phyloP scores from a whole-genome alignment of 2,888 invertebrate species.

The Thera obeliscata region DNA sequence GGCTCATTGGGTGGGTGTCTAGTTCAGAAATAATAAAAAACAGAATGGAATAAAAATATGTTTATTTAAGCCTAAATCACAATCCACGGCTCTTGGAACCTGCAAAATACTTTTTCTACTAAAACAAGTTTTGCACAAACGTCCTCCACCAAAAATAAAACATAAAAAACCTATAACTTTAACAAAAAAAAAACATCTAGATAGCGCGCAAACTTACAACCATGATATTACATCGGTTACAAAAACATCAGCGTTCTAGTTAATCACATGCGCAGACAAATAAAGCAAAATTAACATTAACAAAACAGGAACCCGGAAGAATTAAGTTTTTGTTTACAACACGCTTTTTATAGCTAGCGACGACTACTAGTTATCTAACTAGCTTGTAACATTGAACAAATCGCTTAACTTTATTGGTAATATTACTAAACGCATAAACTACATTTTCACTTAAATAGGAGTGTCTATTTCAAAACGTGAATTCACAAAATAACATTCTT shows the following conservation, averaged over 20 bases:
- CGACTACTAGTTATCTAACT: background rate
- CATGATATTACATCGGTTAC: background rate
- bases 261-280: too few species aligned
- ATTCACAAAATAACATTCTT: constrained; percentile 13
- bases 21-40: constrained; percentile 31
- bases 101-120: constrained; percentile 43
- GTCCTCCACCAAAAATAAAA: constrained; percentile 21
- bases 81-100: constrained; percentile 61
- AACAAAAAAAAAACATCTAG: background rate
- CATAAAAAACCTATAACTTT: background rate
- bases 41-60: constrained; percentile 60
- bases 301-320: background rate
- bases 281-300: background rate
- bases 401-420: background rate
- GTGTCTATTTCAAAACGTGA: constrained; percentile 9
- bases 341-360: background rate
- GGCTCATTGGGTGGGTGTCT: background rate
- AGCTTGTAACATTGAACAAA: background rate
- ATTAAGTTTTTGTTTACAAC: background rate
- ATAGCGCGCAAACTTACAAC: background rate
- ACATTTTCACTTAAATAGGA: constrained; percentile 5
- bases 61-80: constrained; percentile 65
- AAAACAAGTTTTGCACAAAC: constrained; percentile 35
- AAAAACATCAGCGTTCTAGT: background rate
- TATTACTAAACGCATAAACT: background rate